A percentile compares a stretch with the other conserved stretches of the same genome.
Evolutionary conservation across 2,113 vertebrate genomes (phyloP).

Genomic region (Onychostruthus taczanowskii): DNA sequence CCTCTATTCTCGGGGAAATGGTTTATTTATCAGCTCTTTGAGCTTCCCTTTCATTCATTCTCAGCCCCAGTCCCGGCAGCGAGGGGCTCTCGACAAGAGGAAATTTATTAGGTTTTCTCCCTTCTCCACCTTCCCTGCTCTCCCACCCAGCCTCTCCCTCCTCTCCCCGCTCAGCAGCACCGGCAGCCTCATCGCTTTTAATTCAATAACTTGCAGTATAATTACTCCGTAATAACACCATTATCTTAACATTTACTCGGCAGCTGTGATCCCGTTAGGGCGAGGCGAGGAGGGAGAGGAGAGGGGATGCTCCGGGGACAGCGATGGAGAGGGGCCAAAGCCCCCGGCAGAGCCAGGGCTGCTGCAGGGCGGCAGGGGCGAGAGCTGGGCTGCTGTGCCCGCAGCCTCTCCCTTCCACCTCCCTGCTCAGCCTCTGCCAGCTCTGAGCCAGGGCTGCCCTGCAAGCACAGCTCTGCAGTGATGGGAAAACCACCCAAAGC

Average conservation of each 20-base stretch:
- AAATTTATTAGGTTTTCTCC: slow-evolving; percentile 5
- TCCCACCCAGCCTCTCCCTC: neutral
- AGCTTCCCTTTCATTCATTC: slow-evolving; percentile 56
- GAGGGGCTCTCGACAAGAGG: slow-evolving; percentile 30
- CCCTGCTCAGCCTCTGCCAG: neutral
- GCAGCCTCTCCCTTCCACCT: neutral
- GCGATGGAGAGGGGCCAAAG: neutral
- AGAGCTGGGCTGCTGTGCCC: neutral
- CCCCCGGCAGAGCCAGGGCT: neutral
- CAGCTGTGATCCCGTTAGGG: slow-evolving; percentile 59
- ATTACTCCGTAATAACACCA: slow-evolving; percentile 70
- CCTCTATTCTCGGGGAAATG: slow-evolving; percentile 59
- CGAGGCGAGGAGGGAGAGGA: neutral
- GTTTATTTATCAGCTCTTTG: slow-evolving; percentile 64
- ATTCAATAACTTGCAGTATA: slow-evolving; percentile 68
- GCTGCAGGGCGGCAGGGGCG: rapidly evolving
- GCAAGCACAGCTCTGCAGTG: neutral
- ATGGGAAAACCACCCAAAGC: neutral
- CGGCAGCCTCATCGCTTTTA: slow-evolving; percentile 40
- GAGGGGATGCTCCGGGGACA: neutral
- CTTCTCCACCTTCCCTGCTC: neutral
- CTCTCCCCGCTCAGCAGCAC: neutral
- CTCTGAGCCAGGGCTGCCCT: neutral
- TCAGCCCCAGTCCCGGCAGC: neutral
- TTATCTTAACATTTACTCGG: slow-evolving; percentile 67